Base-by-base conservation (phyloP, 2,888 invertebrate species). In the Colletes collaris region DNA sequence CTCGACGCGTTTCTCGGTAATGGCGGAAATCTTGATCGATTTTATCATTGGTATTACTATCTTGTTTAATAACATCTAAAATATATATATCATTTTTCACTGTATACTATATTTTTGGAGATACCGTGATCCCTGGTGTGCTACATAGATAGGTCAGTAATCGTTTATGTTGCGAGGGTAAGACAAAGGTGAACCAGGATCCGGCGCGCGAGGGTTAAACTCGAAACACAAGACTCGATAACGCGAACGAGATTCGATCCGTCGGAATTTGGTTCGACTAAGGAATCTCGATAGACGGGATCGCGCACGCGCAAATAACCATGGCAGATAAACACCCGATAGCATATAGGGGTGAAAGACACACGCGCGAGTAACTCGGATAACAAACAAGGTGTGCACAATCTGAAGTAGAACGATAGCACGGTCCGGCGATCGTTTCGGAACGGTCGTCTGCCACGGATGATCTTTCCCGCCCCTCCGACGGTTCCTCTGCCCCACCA, bases 281-380 rank as follows among this genome's bases (percentile, higher is more conserved):
- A 77, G 67, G 46, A 67, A 52, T 76, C 37, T n/a, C 62, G 37
- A 50, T 46, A 6, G 5, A 6, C 40, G 40, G 40, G 40, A 6
- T 13, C 56, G 40, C 16, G 58, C 8, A 49, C 55, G 4, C 11
- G 46, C 62, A 53, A 76, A 76, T 63, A 68, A 49, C 58, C 63
- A 68, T 87, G 85, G 84, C 74, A 46, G 73, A 77, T 75, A 81
- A 81, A 79, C 81, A 66, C 70, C 67, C 53, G 69, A 73, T 77
- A 67, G 64, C 53, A 27, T 50, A 64, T 46, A 60, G 55, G 72
- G 64, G 68, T 53, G 65, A 73, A 62, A 69, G 50, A 62, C 56
- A 80, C 53, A 53, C 65, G 37, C 63, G 60, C 46, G 56, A 65
- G 52, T 69, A 73, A 80, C 59, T 68, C 16, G 40, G 37, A 37